These are phyloP conservation scores for Agrotis puta DNA, from an alignment of 2,888 invertebrate genomes.

Conservation along the genomic window DNA sequence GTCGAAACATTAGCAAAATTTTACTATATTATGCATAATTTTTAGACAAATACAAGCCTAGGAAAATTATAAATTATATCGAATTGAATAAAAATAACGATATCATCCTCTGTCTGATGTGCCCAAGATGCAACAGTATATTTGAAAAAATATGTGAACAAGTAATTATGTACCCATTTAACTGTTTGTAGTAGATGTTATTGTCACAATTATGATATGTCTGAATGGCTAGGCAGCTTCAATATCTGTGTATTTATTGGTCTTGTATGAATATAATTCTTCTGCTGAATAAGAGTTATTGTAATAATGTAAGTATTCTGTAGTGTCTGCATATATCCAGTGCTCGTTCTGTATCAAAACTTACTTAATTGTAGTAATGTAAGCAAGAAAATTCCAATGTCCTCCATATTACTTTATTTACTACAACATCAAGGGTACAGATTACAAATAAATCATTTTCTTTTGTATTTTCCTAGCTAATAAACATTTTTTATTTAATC, in stretches of 20 bases:
- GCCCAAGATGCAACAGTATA: slow-evolving; percentile 6
- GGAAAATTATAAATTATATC: neutral
- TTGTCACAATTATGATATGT: slow-evolving; percentile 27
- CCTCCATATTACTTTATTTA: slow-evolving; percentile 42
- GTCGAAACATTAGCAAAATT: slow-evolving; percentile 1
- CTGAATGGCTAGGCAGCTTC: slow-evolving; percentile 46
- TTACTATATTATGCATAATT: neutral
- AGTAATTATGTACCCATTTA: slow-evolving; percentile 63
- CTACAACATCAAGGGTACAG: slow-evolving; percentile 60
- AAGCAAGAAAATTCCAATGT: slow-evolving; percentile 25
- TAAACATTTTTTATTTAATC: slow-evolving; percentile 68
- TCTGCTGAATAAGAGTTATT: slow-evolving; percentile 28
- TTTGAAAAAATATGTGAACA: slow-evolving; percentile 17
- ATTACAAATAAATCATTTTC: slow-evolving; percentile 55
- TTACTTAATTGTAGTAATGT: slow-evolving; percentile 26
- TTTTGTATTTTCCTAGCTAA: slow-evolving; percentile 68
- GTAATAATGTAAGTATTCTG: slow-evolving; percentile 22
- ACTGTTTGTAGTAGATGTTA: slow-evolving; percentile 53
- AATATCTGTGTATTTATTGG: slow-evolving; percentile 31
- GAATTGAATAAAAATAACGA: neutral
- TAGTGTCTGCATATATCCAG: slow-evolving; percentile 26
- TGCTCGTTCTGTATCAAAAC: slow-evolving; percentile 23
- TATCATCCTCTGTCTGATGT: neutral
- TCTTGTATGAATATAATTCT: slow-evolving; percentile 10
- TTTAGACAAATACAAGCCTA: neutral